Evolutionary conservation across 2,888 invertebrate species (phyloP).

Genomic region (Limnephilus lunatus): DNA sequence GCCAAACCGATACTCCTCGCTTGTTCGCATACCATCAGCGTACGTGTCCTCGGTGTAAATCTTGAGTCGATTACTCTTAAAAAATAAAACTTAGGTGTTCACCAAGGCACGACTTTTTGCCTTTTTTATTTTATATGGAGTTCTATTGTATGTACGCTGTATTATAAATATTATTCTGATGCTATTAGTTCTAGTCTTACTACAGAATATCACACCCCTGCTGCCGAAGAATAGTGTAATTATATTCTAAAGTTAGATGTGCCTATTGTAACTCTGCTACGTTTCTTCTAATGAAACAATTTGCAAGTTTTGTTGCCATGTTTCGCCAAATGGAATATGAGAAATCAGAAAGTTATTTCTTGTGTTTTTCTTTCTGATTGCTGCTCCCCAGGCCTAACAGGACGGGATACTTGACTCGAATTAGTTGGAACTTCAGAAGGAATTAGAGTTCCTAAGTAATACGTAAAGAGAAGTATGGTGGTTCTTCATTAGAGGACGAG

Average conservation of each 20-base stretch:
- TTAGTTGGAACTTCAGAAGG: background rate
- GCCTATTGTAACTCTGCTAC: background rate
- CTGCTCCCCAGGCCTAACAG: background rate
- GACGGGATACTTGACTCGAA: background rate
- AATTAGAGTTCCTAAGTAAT: background rate
- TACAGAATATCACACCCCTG: background rate
- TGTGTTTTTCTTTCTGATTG: background rate
- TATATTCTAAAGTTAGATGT: background rate
- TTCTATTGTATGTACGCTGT: background rate
- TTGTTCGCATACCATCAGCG: background rate
- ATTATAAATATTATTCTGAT: too few species aligned
- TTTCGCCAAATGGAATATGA: constrained; percentile 2
- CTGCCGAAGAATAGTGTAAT: background rate
- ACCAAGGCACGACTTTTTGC: background rate
- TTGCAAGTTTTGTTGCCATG: background rate
- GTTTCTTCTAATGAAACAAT: background rate
- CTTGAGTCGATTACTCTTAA: background rate
- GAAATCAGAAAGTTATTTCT: constrained; percentile 2
- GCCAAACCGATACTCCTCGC: background rate
- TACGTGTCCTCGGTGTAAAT: background rate
- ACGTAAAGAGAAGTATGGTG: background rate
- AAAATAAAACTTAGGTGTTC: background rate
- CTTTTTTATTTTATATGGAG: background rate
- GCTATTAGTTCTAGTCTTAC: background rate
- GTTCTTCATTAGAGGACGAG: background rate